A percentile compares a stretch with the other conserved stretches of the same genome.
Conservation (phyloP, 2,888 invertebrate genomes). For the Hypolimnas misippus region DNA sequence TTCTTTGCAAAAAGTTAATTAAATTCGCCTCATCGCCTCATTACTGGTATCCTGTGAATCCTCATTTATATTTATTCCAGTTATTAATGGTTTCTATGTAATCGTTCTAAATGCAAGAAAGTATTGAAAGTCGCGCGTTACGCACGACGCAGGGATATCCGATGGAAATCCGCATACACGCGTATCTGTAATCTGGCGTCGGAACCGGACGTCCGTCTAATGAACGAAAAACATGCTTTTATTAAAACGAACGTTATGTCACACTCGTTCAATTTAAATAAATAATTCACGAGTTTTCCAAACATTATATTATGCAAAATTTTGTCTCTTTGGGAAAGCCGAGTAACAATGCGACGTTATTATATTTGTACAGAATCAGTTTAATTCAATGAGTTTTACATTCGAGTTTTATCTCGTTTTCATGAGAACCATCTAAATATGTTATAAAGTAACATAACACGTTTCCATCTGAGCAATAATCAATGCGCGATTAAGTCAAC, state of each 20-base stretch:
- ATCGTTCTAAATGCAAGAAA: constrained; percentile 24
- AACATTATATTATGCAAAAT: constrained; percentile 5
- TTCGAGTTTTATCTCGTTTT: constrained; percentile 7
- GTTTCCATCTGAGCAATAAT: constrained; percentile 4
- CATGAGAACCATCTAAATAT: constrained; percentile 8
- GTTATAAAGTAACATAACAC: not conserved
- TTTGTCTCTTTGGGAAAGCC: constrained; percentile 14
- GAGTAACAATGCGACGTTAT: not conserved
- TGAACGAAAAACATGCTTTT: constrained; percentile 22
- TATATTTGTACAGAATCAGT: constrained; percentile 20
- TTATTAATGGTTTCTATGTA: not conserved
- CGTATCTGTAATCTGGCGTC: constrained; percentile 27
- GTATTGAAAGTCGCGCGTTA: constrained; percentile 28
- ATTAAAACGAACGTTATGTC: constrained; percentile 18
- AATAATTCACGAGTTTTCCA: constrained; percentile 18
- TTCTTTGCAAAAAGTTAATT: no score
- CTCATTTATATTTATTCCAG: not conserved
- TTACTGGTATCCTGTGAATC: not conserved
- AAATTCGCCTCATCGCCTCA: not conserved
- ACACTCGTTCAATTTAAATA: constrained; percentile 21
- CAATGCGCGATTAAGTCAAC: constrained; percentile 1
- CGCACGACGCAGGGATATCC: constrained; percentile 27
- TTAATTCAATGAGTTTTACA: not conserved
- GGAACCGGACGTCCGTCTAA: constrained; percentile 34
- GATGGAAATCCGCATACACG: constrained; percentile 31